Evolutionary conservation across 2,888 invertebrate species (phyloP).

Genomic region (Acanthosoma haemorrhoidale): DNA sequence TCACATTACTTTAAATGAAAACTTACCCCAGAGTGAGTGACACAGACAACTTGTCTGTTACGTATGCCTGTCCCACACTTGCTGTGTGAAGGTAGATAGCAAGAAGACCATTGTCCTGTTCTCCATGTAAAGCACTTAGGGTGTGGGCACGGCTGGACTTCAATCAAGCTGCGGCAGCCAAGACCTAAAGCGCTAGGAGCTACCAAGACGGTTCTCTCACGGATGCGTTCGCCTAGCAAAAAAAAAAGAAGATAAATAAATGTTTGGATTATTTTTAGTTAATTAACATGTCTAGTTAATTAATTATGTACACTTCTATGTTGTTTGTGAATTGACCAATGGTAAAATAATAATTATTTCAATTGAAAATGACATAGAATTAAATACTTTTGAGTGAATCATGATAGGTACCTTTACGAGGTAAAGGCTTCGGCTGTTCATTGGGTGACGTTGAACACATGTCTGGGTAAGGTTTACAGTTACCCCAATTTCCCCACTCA

Average conservation of each 20-base stretch:
- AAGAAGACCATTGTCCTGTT: constrained; percentile 53
- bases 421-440: constrained; percentile 30
- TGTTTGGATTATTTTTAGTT: neutral
- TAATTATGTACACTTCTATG: too few relatives aligned
- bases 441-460: constrained; percentile 29
- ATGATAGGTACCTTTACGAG: constrained; percentile 30
- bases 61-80: constrained; percentile 58
- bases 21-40: constrained; percentile 51
- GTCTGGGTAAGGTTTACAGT: constrained; percentile 51
- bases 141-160: constrained; percentile 53
- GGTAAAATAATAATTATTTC: too few relatives aligned
- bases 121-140: constrained; percentile 54
- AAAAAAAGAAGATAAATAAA: neutral
- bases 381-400: neutral
- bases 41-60: constrained; percentile 54
- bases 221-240: constrained; percentile 43
- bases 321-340: too few relatives aligned
- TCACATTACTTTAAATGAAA: neutral
- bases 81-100: constrained; percentile 46
- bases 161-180: constrained; percentile 50
- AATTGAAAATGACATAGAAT: too few relatives aligned
- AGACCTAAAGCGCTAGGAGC: constrained; percentile 45
- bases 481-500: constrained; percentile 59
- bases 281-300: too few relatives aligned
- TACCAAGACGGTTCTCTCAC: constrained; percentile 44